Evolutionary conservation across 2,888 invertebrate genomes (phyloP).

Genomic region (Cylindroiulus punctatus): DNA sequence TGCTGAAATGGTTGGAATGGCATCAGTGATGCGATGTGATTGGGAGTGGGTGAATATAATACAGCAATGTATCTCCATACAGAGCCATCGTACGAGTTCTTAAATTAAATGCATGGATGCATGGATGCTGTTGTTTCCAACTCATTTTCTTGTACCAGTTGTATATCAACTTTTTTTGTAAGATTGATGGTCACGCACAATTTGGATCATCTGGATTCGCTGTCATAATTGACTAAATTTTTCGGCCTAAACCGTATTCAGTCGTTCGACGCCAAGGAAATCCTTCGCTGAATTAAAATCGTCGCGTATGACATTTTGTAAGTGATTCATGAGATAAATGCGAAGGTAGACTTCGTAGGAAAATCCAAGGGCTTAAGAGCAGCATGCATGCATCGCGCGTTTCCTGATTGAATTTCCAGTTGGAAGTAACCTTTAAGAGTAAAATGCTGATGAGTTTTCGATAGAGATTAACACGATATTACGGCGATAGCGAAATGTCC

Average conservation of each 20-base stretch:
- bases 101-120: too few relatives aligned
- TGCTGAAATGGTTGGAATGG: too few relatives aligned
- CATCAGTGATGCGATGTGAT: too few relatives aligned
- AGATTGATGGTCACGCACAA: too few relatives aligned
- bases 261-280: background rate
- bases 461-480: conserved; percentile 56
- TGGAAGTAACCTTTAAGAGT: conserved; percentile 34
- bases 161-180: too few relatives aligned
- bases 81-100: too few relatives aligned
- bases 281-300: background rate
- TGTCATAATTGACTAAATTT: background rate
- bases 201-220: background rate
- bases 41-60: too few relatives aligned
- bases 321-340: conserved; percentile 35
- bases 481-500: conserved; percentile 53
- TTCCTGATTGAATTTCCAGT: conserved; percentile 48
- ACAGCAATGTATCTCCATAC: too few relatives aligned
- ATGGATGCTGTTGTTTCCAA: too few relatives aligned
- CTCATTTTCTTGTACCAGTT: too few relatives aligned
- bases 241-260: background rate
- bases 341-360: background rate
- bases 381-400: conserved; percentile 40
- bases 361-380: conserved; percentile 34
- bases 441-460: conserved; percentile 55
- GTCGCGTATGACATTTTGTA: conserved; percentile 33